These are phyloP conservation scores for Oreochromis tanganicae DNA, from an alignment of 2,113 vertebrate species.

Conservation along the genomic window DNA sequence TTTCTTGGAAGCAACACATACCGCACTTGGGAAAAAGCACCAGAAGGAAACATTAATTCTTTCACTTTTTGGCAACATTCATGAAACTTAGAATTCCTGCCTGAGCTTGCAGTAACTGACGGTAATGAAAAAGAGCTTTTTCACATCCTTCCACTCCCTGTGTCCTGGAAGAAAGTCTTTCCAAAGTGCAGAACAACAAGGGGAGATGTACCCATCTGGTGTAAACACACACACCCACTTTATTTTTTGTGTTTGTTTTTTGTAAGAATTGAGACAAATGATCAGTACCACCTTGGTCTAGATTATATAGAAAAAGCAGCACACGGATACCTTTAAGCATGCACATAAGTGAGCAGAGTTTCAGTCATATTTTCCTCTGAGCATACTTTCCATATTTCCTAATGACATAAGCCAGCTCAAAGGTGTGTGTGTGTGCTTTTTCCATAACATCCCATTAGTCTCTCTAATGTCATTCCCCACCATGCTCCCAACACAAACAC, in stretches of 20 bases:
- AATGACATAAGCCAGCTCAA: constrained; percentile 41
- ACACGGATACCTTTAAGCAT: background rate
- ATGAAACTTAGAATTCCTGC: background rate
- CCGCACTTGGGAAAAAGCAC: background rate
- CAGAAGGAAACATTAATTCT: background rate
- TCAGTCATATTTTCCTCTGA: constrained; percentile 38
- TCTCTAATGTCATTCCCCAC: constrained; percentile 16
- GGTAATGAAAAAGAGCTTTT: background rate
- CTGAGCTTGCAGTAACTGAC: background rate
- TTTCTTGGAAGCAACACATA: background rate
- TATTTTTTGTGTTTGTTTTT: background rate
- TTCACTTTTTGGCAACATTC: background rate
- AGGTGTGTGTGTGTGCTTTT: background rate
- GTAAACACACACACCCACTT: background rate
- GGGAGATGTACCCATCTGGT: background rate
- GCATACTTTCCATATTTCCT: constrained; percentile 49
- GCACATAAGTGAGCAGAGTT: background rate
- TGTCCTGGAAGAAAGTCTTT: constrained; percentile 5
- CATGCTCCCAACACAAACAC: background rate
- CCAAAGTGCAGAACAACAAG: background rate
- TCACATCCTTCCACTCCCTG: background rate
- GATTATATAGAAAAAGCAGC: background rate
- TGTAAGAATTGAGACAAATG: rapidly evolving
- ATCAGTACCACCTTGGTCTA: background rate
- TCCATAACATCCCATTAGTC: constrained; percentile 27